Evolutionary conservation across 2,888 invertebrate species (phyloP).

Genomic region (Invenusta paracnida): DNA sequence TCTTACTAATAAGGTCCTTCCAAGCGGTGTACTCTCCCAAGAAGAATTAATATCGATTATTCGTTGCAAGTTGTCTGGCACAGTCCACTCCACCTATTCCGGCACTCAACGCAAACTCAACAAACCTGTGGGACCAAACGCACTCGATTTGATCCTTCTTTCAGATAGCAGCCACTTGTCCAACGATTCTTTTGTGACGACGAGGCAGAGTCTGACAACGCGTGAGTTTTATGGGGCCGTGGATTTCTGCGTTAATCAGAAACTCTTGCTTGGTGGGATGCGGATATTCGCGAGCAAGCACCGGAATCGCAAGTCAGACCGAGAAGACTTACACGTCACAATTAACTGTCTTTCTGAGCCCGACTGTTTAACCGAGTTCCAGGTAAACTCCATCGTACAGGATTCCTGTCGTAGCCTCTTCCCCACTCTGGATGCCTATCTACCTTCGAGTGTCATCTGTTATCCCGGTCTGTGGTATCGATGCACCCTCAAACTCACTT

Average conservation of each 20-base stretch:
- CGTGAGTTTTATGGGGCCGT: background rate
- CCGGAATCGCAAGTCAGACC: background rate
- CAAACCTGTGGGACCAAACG: background rate
- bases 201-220: background rate
- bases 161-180: background rate
- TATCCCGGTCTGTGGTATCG: slow-evolving; percentile 9
- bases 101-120: background rate
- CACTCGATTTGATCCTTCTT: background rate
- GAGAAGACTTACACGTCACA: background rate
- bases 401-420: background rate
- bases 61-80: background rate
- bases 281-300: slow-evolving; percentile 16
- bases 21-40: slow-evolving; percentile 4
- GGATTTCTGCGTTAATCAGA: slow-evolving; percentile 16
- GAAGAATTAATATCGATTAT: slow-evolving; percentile 1
- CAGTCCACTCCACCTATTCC: background rate
- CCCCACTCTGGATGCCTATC: slow-evolving; percentile 2
- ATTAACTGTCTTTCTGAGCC: background rate
- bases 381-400: background rate
- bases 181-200: background rate
- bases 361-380: background rate
- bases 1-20: slow-evolving; percentile 2
- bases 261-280: background rate
- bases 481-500: background rate
- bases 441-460: background rate